These are phyloP conservation scores for Pterocles burchelli DNA, from an alignment of 2,113 vertebrate species.

Conservation along the genomic window DNA sequence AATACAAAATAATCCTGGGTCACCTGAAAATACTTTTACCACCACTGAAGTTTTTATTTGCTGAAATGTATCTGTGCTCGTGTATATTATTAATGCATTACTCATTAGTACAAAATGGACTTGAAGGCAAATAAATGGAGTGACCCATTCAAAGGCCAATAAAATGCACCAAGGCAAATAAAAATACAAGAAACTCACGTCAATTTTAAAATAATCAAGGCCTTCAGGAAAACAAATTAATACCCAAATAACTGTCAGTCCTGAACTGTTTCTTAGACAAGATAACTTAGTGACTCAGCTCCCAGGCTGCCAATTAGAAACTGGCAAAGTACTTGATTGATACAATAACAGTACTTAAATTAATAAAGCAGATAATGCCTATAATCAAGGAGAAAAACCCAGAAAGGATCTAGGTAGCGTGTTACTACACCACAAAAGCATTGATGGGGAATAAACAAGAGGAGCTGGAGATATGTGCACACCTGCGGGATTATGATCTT, in stretches of 20 bases:
- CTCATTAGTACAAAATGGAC: background rate
- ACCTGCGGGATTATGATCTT: too few species aligned
- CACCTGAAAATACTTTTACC: background rate
- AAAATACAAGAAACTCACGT: background rate
- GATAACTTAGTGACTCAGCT: conserved; percentile 1
- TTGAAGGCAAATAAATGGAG: background rate
- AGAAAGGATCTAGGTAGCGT: background rate
- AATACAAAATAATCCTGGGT: background rate
- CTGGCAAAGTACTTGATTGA: conserved; percentile 13
- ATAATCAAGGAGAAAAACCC: conserved; percentile 22
- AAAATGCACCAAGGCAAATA: background rate
- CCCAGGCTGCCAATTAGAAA: conserved; percentile 26
- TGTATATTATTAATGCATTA: background rate
- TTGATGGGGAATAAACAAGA: too few species aligned
- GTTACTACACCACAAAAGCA: background rate
- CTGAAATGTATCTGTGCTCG: background rate
- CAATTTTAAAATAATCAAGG: background rate
- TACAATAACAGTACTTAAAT: conserved; percentile 20
- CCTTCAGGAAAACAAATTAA: conserved; percentile 23
- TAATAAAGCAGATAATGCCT: conserved; percentile 12
- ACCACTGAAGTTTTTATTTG: background rate
- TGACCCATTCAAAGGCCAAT: background rate
- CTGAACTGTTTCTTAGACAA: conserved; percentile 2
- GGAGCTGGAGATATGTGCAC: too few species aligned
- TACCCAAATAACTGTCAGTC: conserved; percentile 10